phyloP scores from a whole-genome alignment of 2,113 vertebrate species.

The Bettongia penicillata region DNA sequence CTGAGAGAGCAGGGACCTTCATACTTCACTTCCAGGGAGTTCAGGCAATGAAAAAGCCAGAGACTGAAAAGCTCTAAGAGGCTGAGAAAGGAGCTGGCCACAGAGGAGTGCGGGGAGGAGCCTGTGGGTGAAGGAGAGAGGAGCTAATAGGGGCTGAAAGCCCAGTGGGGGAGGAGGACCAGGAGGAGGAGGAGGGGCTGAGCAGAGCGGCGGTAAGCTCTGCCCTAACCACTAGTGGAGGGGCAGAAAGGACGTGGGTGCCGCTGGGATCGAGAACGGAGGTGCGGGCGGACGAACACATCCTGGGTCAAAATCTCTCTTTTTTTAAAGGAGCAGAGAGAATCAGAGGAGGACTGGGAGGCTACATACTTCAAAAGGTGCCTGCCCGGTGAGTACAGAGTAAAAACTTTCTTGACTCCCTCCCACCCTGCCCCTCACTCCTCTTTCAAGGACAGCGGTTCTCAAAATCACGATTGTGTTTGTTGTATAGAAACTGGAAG shows the following conservation, averaged over 20 bases:
- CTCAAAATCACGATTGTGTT: background rate
- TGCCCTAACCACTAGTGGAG: conserved; percentile 9
- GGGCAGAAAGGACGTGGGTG: conserved; percentile 11
- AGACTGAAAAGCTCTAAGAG: conserved; percentile 7
- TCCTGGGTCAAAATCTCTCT: background rate
- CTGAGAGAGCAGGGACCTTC: conserved; percentile 42
- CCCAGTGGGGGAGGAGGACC: conserved; percentile 19
- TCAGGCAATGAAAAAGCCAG: conserved; percentile 12
- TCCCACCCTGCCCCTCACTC: background rate
- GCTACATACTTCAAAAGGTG: background rate
- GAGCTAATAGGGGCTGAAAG: background rate
- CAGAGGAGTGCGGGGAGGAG: background rate
- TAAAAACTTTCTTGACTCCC: background rate
- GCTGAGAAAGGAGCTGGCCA: background rate
- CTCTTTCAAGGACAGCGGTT: background rate
- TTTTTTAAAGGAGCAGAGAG: background rate
- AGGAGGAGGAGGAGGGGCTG: background rate
- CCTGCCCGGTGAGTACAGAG: conserved; percentile 46
- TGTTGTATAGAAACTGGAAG: background rate
- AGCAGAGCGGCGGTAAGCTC: background rate
- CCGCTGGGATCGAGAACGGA: conserved; percentile 7
- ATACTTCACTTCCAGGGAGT: background rate
- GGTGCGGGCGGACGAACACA: conserved; percentile 14
- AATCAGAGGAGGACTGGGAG: background rate
- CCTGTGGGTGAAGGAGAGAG: conserved; percentile 18